Evolutionary conservation across 1,140 invertebrate genomes (phyloP).

Genomic region (Radopholus similis): DNA sequence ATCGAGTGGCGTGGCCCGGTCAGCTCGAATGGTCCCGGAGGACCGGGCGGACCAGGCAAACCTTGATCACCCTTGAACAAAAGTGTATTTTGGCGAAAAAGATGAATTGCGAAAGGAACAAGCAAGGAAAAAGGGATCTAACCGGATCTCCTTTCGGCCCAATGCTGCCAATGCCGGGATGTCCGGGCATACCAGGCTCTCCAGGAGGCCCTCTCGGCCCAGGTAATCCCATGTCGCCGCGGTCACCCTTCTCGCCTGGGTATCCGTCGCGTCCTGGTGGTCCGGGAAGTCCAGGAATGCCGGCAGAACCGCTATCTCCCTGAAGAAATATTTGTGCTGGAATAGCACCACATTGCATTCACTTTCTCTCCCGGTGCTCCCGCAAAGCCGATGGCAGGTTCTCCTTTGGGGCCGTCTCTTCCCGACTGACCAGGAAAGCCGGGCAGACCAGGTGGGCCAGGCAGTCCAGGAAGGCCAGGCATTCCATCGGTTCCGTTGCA

Average conservation of each 20-base stretch:
- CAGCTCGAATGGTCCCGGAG: conserved; percentile 44
- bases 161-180: conserved; percentile 58
- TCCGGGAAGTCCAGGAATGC: conserved; percentile 55
- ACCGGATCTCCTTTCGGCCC: conserved; percentile 60
- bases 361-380: conserved; percentile 60
- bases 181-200: conserved; percentile 57
- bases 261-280: conserved; percentile 60
- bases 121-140: conserved; percentile 25
- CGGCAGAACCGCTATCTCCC: conserved; percentile 57
- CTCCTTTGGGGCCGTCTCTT: conserved; percentile 54
- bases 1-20: conserved; percentile 47
- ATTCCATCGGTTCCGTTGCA: conserved; percentile 60
- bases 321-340: conserved; percentile 28
- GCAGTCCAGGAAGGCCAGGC: conserved; percentile 50
- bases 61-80: conserved; percentile 52
- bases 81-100: conserved; percentile 5
- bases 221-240: conserved; percentile 61
- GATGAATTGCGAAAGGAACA: not conserved
- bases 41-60: conserved; percentile 42
- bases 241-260: conserved; percentile 61
- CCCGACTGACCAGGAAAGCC: conserved; percentile 64
- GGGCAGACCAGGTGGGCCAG: conserved; percentile 51
- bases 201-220: conserved; percentile 61
- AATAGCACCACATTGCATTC: not conserved
- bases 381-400: conserved; percentile 56